Base-by-base conservation (phyloP, 2,797 vertebrate genomes). In the Hypotaenidia philippensis region DNA sequence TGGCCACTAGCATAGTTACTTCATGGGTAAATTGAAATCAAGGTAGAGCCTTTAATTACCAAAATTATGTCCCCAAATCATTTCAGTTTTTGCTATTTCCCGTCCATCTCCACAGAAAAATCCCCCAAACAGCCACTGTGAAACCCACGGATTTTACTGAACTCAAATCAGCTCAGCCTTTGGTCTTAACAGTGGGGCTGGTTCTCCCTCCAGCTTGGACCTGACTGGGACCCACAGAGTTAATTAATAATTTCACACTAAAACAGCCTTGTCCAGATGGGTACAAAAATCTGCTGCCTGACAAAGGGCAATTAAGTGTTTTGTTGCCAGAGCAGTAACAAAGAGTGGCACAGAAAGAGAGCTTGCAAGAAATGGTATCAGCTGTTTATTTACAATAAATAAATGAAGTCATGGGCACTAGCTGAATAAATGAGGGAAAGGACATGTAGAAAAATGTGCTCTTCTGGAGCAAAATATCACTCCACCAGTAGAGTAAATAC, bases 361-460 rank as follows among this genome's bases (percentile, higher is more conserved):
- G 90, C 89, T 70, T 84, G 78, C 77, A 97, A 96, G 89, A 94
- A 96, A 95, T 53, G 29, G 70, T 85, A 96, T 95, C 96, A 95
- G 88, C 90, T 97, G 93, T 93, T 94, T 96, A 93, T 94, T 96
- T 96, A 95, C 92, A 93, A 94, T 90, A 97, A 97, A 96, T 97
- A 94, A 93, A 86, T 96, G 87, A 96, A 96, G 86, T 96, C 89
- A 95, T 96, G 85, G 81, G 71, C 61, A 64, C 74, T 95, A 74
- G 82, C 74, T 91, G 93, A 88, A 94, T 83, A 95, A 96, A 96
- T 44, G 18, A 7, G 31, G 69, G 41, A 92, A 90, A 83, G 52
- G 90, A 94, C 78, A 81, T 32, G 81, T 53, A 89, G 81, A 75
- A 90, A 96, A 92, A 92, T 87, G 83, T 66, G 53, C 47, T 79